These are phyloP conservation scores for Cyclopterus lumpus DNA, from an alignment of 2,797 vertebrate genomes.

Conservation along the genomic window DNA sequence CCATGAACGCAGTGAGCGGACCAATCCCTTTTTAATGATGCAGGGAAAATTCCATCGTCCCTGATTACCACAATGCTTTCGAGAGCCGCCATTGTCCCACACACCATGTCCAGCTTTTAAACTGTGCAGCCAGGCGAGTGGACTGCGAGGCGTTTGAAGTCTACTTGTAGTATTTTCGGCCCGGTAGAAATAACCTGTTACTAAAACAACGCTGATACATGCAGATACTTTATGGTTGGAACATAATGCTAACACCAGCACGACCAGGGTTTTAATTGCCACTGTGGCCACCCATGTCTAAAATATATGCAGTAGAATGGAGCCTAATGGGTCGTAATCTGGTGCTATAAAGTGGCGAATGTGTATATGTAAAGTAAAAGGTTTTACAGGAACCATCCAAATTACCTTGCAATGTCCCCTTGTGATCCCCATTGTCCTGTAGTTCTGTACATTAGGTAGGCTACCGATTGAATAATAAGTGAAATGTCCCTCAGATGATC, in stretches of 20 bases:
- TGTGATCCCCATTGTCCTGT: neutral
- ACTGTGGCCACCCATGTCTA: constrained; percentile 47
- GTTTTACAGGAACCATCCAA: constrained; percentile 27
- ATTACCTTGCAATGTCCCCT: constrained; percentile 2
- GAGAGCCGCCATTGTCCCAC: constrained; percentile 71
- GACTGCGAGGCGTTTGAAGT: constrained; percentile 61
- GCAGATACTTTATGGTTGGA: constrained; percentile 50
- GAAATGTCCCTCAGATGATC: neutral
- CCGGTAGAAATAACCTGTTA: constrained; percentile 26
- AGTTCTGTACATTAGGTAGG: neutral
- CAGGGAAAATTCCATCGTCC: constrained; percentile 77
- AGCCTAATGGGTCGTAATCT: constrained; percentile 47
- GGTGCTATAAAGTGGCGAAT: constrained; percentile 37
- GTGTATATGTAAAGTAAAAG: constrained; percentile 47
- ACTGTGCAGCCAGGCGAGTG: constrained; percentile 74
- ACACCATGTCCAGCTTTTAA: constrained; percentile 71
- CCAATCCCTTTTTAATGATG: constrained; percentile 85
- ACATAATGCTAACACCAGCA: constrained; percentile 43
- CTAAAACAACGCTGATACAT: constrained; percentile 52
- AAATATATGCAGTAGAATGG: constrained; percentile 46
- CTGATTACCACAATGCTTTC: constrained; percentile 69
- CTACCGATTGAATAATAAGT: constrained; percentile 8
- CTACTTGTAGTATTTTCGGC: constrained; percentile 29
- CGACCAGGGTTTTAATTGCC: constrained; percentile 42
- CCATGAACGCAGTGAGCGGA: constrained; percentile 66